Conservation (phyloP, 2,113 vertebrate species). For the Aptenodytes forsteri region DNA sequence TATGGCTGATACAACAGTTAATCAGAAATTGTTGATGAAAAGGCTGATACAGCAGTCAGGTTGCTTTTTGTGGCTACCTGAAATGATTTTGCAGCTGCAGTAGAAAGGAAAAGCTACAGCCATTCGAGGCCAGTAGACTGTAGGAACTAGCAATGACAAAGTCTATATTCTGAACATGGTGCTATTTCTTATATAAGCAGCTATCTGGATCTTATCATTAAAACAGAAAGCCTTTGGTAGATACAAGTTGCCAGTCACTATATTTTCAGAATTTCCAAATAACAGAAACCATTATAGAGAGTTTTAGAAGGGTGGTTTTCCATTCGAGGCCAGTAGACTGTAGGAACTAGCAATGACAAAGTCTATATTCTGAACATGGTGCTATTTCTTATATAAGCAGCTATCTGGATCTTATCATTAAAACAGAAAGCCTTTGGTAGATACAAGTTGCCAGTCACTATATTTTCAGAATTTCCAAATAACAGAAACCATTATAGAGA, state of each 20-base stretch:
- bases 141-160: neutral
- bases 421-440: neutral
- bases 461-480: neutral
- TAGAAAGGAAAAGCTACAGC: neutral
- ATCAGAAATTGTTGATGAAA: neutral
- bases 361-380: neutral
- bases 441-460: neutral
- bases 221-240: neutral
- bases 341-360: neutral
- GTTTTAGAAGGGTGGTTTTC: neutral
- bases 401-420: neutral
- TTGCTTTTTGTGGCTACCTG: neutral
- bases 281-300: neutral
- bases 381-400: neutral
- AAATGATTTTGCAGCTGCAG: neutral
- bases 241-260: neutral
- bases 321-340: neutral
- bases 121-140: neutral
- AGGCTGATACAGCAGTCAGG: neutral
- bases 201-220: neutral
- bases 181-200: neutral
- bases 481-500: neutral
- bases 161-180: neutral
- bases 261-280: neutral
- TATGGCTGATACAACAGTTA: neutral